These are phyloP conservation scores for Babyrousa celebensis DNA, from an alignment of 2,797 vertebrate genomes.

Conservation along the genomic window DNA sequence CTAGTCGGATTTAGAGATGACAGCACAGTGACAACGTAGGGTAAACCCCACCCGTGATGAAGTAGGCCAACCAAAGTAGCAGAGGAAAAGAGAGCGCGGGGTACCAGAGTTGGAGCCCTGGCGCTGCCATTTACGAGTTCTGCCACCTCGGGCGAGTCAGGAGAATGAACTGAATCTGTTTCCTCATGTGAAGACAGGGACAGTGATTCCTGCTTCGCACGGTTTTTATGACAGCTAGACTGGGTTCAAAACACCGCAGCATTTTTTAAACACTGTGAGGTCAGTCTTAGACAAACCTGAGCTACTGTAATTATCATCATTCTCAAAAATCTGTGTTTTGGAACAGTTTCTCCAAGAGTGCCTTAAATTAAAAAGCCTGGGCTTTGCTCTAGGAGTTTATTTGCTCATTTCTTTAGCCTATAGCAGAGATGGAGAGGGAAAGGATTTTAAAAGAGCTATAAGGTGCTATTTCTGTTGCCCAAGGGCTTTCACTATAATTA, in stretches of 20 bases:
- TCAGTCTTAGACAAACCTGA: neutral
- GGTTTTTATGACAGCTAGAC: conserved; percentile 42
- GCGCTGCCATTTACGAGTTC: neutral
- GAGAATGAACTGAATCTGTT: conserved; percentile 8
- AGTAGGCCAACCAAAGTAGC: neutral
- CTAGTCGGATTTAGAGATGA: neutral
- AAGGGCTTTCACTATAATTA: conserved; percentile 22
- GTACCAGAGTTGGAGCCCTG: neutral
- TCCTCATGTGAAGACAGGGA: neutral
- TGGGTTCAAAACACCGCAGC: conserved; percentile 8
- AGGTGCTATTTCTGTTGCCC: conserved; percentile 52
- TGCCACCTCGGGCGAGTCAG: neutral
- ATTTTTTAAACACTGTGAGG: neutral
- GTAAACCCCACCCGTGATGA: neutral
- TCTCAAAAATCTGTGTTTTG: conserved; percentile 49
- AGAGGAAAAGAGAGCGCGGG: neutral
- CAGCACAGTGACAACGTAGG: neutral
- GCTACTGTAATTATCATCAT: conserved; percentile 11
- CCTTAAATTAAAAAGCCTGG: conserved; percentile 7
- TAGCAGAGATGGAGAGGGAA: conserved; percentile 7
- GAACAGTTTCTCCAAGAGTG: conserved; percentile 44
- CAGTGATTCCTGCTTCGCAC: neutral
- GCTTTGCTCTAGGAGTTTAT: conserved; percentile 15
- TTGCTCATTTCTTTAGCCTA: neutral
- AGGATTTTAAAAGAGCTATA: conserved; percentile 3